These are phyloP conservation scores for Rhea pennata DNA, from an alignment of 2,113 vertebrate species.

Conservation along the genomic window DNA sequence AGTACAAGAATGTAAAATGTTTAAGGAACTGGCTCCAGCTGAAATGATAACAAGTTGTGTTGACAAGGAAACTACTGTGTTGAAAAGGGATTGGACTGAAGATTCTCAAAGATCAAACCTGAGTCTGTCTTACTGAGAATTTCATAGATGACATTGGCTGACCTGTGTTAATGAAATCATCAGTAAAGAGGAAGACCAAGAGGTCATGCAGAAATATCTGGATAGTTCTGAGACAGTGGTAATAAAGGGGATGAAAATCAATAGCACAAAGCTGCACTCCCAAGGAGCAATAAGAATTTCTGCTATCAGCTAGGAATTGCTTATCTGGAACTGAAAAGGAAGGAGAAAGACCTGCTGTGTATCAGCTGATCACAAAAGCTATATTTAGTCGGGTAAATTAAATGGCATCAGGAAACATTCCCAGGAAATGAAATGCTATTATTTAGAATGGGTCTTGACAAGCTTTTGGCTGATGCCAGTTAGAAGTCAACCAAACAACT, in stretches of 20 bases:
- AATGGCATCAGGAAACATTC: background rate
- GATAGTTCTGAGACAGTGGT: slow-evolving; percentile 17
- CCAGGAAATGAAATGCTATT: background rate
- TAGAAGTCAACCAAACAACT: background rate
- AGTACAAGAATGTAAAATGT: slow-evolving; percentile 21
- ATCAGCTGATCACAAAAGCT: background rate
- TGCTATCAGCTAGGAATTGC: slow-evolving; percentile 1
- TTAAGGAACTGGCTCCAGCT: background rate
- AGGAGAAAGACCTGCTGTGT: background rate
- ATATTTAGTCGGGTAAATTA: slow-evolving; percentile 20
- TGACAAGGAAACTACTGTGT: background rate
- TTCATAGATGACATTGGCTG: background rate
- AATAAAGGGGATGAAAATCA: slow-evolving; percentile 50
- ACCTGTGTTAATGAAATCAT: background rate
- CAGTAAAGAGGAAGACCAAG: background rate
- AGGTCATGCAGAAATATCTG: slow-evolving; percentile 16
- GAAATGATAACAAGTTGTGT: background rate
- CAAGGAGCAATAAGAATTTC: background rate
- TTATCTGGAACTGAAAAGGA: slow-evolving; percentile 39
- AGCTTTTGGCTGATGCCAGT: background rate
- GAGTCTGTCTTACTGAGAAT: background rate
- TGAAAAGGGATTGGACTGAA: background rate
- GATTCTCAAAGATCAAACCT: background rate
- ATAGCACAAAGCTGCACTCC: background rate
- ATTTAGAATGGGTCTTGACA: background rate